Conservation (phyloP, 2,113 vertebrate genomes). For the Myotis yumanensis region DNA sequence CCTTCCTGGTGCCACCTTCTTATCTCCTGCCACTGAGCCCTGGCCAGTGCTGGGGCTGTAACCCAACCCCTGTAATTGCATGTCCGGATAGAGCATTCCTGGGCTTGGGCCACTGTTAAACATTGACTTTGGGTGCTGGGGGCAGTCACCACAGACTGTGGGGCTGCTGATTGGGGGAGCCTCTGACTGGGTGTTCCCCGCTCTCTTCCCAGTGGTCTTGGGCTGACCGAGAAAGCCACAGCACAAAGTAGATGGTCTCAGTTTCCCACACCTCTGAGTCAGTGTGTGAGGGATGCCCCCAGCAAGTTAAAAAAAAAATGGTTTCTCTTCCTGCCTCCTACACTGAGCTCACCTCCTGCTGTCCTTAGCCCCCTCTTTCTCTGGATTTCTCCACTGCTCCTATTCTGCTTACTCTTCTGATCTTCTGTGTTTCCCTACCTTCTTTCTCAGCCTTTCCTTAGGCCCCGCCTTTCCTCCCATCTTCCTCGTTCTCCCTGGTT, state of each 20-base stretch:
- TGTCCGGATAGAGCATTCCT: constrained; percentile 82
- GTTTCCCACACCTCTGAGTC: background rate
- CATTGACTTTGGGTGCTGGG: constrained; percentile 73
- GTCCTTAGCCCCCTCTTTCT: background rate
- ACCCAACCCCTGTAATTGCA: constrained; percentile 82
- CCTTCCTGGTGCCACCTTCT: constrained; percentile 77
- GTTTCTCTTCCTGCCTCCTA: background rate
- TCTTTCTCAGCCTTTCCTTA: background rate
- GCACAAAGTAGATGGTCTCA: background rate
- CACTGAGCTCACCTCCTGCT: background rate
- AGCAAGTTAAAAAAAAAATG: background rate
- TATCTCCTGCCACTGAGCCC: constrained; percentile 73
- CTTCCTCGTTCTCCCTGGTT: background rate
- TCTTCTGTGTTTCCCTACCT: background rate
- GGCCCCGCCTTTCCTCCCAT: background rate
- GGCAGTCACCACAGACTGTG: background rate
- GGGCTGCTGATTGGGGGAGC: background rate
- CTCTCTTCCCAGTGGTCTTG: background rate
- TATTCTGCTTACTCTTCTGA: background rate
- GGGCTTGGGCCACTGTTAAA: constrained; percentile 78
- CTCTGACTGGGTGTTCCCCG: background rate
- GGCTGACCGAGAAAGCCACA: background rate
- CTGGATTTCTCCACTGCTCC: background rate
- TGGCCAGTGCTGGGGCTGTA: constrained; percentile 78
- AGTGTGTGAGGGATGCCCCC: background rate